Conservation (phyloP, 2,888 invertebrate species). For the Cerastis leucographa region DNA sequence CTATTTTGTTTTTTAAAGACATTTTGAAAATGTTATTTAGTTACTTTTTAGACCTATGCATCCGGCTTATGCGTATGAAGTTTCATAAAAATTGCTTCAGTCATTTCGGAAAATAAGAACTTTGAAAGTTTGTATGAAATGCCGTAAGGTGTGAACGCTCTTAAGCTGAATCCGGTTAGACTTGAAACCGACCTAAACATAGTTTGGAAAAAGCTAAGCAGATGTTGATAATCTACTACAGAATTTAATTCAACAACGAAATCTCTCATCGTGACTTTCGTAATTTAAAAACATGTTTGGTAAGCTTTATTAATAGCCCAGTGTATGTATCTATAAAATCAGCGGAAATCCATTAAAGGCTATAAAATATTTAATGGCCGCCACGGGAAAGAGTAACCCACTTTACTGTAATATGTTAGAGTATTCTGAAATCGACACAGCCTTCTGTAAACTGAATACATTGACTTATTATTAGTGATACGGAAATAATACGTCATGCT, state of each 20-base stretch:
- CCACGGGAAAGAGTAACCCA: slow-evolving; percentile 34
- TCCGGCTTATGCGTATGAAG: too few species aligned
- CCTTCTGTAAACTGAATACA: not conserved
- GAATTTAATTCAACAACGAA: not conserved
- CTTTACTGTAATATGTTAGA: slow-evolving; percentile 34
- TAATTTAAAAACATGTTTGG: slow-evolving; percentile 15
- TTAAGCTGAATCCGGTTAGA: too few species aligned
- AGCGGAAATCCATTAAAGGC: slow-evolving; percentile 50
- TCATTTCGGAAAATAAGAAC: too few species aligned
- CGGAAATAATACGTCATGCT: not conserved
- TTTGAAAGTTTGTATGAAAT: too few species aligned
- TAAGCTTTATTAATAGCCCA: slow-evolving; percentile 42
- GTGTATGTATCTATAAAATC: slow-evolving; percentile 36
- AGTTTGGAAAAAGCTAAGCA: too few species aligned
- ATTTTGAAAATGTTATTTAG: too few species aligned
- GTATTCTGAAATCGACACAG: slow-evolving; percentile 21
- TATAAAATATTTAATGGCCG: slow-evolving; percentile 53
- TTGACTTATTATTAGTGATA: not conserved
- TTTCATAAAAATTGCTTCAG: too few species aligned
- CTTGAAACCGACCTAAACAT: too few species aligned
- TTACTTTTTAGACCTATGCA: too few species aligned
- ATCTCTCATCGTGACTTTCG: not conserved
- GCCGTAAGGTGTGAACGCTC: too few species aligned
- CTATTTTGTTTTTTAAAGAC: too few species aligned
- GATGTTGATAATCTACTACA: not conserved